phyloP scores from a whole-genome alignment of 2,888 invertebrate species.

The Mesopsocus fuscifrons region DNA sequence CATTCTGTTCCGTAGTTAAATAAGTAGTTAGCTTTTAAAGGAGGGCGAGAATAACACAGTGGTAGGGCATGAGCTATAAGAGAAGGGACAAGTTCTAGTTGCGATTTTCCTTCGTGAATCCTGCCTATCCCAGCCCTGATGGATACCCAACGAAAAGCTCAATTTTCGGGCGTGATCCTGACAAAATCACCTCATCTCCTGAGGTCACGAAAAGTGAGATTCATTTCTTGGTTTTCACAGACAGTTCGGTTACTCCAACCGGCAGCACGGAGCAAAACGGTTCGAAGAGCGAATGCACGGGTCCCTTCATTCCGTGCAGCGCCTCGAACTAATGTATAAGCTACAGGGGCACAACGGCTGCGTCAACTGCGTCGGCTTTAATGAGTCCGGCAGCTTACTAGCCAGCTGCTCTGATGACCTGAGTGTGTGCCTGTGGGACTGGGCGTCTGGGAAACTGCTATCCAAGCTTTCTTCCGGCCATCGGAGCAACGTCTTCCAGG shows the following conservation, averaged over 20 bases:
- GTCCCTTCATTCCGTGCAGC: slow-evolving; percentile 62
- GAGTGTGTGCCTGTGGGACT: slow-evolving; percentile 75
- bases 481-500: slow-evolving; percentile 70
- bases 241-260: slow-evolving; percentile 26
- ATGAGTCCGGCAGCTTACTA: slow-evolving; percentile 52
- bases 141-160: too few species aligned
- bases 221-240: slow-evolving; percentile 13
- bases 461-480: slow-evolving; percentile 64
- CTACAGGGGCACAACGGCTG: slow-evolving; percentile 70
- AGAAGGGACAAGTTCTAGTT: too few species aligned
- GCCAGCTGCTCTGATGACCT: slow-evolving; percentile 87
- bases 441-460: slow-evolving; percentile 48
- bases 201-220: background rate
- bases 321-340: slow-evolving; percentile 56
- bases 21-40: background rate
- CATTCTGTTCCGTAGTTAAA: too few species aligned
- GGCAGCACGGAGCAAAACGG: slow-evolving; percentile 28
- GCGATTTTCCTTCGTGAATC: too few species aligned
- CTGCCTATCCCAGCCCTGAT: too few species aligned
- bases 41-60: background rate
- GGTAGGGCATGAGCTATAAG: too few species aligned
- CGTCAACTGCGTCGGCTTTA: slow-evolving; percentile 85
- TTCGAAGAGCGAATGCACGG: slow-evolving; percentile 59
- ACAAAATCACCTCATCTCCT: background rate
- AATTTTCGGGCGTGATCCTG: too few species aligned